Conservation (phyloP, 2,888 invertebrate genomes). For the Caenorhabditis virilis region DNA sequence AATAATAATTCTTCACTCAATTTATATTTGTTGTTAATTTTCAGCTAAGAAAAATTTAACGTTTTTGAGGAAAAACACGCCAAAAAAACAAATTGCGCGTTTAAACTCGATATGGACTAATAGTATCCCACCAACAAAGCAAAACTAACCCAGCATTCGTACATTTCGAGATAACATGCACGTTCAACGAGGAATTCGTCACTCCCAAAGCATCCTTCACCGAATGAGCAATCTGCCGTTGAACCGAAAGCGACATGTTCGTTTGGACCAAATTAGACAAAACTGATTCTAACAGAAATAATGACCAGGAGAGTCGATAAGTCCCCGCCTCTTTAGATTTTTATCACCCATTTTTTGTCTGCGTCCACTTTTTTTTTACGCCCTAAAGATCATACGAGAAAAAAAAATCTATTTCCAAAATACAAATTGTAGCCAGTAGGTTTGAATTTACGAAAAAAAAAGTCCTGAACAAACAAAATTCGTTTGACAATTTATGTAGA, state of each 20-base stretch:
- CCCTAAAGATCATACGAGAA: no score
- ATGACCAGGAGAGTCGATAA: not conserved
- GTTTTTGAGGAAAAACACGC: no score
- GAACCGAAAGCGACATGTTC: slow-evolving; percentile 27
- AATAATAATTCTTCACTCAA: no score
- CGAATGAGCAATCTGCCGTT: slow-evolving; percentile 30
- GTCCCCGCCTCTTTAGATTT: not conserved
- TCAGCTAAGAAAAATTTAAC: no score
- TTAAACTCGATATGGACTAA: no score
- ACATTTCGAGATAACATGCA: slow-evolving; percentile 36
- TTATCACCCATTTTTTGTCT: slow-evolving; percentile 1
- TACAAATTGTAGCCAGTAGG: no score
- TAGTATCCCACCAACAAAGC: not conserved
- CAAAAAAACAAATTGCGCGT: no score
- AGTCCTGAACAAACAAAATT: no score
- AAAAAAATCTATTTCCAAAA: no score
- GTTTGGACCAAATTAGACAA: not conserved
- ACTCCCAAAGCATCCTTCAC: slow-evolving; percentile 22
- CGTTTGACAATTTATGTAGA: no score
- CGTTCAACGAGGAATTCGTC: slow-evolving; percentile 10
- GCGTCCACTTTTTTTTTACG: slow-evolving; percentile 1
- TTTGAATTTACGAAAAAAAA: no score
- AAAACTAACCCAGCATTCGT: slow-evolving; percentile 19
- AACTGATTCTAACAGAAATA: not conserved
- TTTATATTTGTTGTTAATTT: no score